Evolutionary conservation across 2,113 vertebrate genomes (phyloP), one percentile per base, ranked within the genome.

Genomic region (Collichthys lucidus): DNA sequence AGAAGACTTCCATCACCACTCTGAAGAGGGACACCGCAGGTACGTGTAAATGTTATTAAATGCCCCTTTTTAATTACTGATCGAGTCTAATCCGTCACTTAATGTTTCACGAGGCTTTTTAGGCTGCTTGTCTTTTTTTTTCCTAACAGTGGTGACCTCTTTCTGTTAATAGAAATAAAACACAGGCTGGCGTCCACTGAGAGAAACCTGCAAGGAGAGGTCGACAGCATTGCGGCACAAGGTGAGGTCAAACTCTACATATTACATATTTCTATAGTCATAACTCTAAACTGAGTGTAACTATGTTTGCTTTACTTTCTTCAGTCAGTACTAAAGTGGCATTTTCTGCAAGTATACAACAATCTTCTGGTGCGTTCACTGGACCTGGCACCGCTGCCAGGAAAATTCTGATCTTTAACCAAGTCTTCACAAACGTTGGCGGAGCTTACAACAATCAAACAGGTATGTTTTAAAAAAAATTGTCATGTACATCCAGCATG

Each of bases 251-350:
- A 31, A 40, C 56, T 29, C 24, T 16, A 29, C 59, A 31, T 35
- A 17, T 31, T 10, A 35, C 15, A 40, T 40, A 40, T 40, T 40
- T 40, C 29, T 40, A 11, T 40, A 64, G 11, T n/a, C 12, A 15
- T 4, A 9, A 15, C 14, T 44, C 11, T 7, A 20, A 10, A n/a
- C 11, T 16, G 4, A 55, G 44, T 2, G 2, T 44, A 75, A 64
- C 5, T 7, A 5, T 44, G 42, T 15, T 56, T 24, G 3, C 22
- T 64, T 46, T 44, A 17, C 12, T 17, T 59, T 59, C 26, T 35
- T 57, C 11, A 77, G 74, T 22, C 52, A 56, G 2, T 5, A 4
- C 64, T 5, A 77, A 67, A 47, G 76, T 78, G 65, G 76, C 65
- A 5, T 78, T 78, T 52, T 69, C 76, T 52, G 76, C 65, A 53